phyloP scores from a whole-genome alignment of 2,797 vertebrate genomes.

The Periophthalmus magnuspinnatus region DNA sequence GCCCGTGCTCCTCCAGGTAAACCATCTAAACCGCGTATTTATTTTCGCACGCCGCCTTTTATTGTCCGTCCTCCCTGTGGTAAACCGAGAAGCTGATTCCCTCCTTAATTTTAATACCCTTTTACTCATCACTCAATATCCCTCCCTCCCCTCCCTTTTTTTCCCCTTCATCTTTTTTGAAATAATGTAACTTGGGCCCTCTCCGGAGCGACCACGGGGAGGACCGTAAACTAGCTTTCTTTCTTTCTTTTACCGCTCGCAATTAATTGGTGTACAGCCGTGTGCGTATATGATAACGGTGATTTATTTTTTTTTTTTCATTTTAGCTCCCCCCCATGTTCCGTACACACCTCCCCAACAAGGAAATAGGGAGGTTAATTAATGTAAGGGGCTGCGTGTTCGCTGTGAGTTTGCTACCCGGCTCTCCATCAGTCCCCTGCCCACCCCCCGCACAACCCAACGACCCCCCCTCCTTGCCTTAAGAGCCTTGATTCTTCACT shows the following conservation, averaged over 20 bases:
- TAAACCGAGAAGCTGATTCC: conserved; percentile 87
- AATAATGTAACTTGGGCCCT: conserved; percentile 85
- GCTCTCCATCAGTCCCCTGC: conserved; percentile 54
- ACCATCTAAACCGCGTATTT: conserved; percentile 89
- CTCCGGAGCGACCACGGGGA: conserved; percentile 89
- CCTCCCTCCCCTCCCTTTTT: conserved; percentile 68
- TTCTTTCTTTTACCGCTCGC: conserved; percentile 70
- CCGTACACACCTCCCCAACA: conserved; percentile 75
- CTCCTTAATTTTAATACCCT: conserved; percentile 99
- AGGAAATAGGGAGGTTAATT: conserved; percentile 99
- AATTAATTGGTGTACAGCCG: conserved; percentile 98
- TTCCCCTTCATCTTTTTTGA: conserved; percentile 75
- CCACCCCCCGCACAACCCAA: conserved; percentile 26
- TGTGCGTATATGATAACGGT: conserved; percentile 90
- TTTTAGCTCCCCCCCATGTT: not conserved
- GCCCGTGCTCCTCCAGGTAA: conserved; percentile 92
- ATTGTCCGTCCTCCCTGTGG: conserved; percentile 91
- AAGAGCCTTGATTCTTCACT: conserved; percentile 98
- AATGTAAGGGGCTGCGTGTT: conserved; percentile 95
- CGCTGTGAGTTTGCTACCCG: conserved; percentile 88
- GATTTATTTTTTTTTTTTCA: conserved; percentile 45
- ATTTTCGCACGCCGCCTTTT: conserved; percentile 98
- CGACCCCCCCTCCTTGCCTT: conserved; percentile 86
- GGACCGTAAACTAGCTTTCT: conserved; percentile 90
- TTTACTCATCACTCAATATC: conserved; percentile 90